Base-by-base conservation (phyloP, 1,140 invertebrate genomes). In the Brachionus paranguensis region DNA sequence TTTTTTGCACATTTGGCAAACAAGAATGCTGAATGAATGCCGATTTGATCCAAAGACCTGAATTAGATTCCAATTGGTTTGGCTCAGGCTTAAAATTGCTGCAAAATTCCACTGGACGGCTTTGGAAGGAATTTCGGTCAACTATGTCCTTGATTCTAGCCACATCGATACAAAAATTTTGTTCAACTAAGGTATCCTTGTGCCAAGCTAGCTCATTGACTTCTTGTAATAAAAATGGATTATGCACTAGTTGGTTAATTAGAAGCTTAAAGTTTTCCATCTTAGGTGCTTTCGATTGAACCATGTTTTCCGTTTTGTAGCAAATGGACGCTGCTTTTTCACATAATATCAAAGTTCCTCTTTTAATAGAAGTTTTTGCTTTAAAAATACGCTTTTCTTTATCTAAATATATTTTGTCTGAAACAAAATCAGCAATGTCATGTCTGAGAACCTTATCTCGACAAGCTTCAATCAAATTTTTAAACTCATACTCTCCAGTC, bases 1-100 rank as follows among this genome's bases (percentile, higher is more conserved):
- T 3, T 47, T 37, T 43, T 50, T 76, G 43, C 20, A 20, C 24
- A 24, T 76, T 76, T 47, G 72, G 72, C 33, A 76, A 50, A 47
- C 72, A 76, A 20, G 72, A 76, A 29, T 76, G 72, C 24, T 20
- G 10, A 10, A 76, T 20, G n/a, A 14, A 27, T 47, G 72, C 10
- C 8, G 8, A 10, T 24, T 24, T 7, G 24, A 50, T 47, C 72
- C 72, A 76, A 29, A 76, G 2, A 47, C 72, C 72, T 27, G 43
- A 20, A 37, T 76, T 76, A 47, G 24, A n/a, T 24, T 76, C 41
- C 17, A 76, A 17, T 8, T 76, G 17, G 3, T 76, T 76, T 10
- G 72, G 72, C 14, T 47, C 72, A 10, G 72, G 72, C 20, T 76
- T 50, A 50, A 76, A 76, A 76, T 76, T 76, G 43, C 20, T 50